Base-by-base conservation (phyloP, 2,113 vertebrate genomes). In the Phainopepla nitens region DNA sequence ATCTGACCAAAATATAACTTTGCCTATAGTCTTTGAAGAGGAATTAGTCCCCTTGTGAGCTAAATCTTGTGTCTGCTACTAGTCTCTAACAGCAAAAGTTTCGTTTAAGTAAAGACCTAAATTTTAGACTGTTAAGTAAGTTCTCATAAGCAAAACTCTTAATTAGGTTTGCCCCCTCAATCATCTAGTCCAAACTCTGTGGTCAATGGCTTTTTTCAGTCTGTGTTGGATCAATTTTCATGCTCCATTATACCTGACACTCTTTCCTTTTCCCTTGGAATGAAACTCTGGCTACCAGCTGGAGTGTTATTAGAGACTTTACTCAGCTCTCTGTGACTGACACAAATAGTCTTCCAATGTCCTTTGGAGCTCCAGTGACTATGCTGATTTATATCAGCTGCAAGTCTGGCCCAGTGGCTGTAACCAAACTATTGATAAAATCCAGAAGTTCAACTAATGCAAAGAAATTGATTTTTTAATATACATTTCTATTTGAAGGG, bases 401-500 rank as follows among this genome's bases (percentile, higher is more conserved):
- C 42, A 82, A 25, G 44, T 73, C 54, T 81, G 33, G 44, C 71
- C 66, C 39, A 19, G 39, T 4, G 31, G 62, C 78, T 89, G 39
- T 87, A 75, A 82, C 47, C 62, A 68, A 90, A 57, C 51, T 93
- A 83, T 54, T 31, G 56, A 80, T 75, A 92, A 95, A 95, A 88
- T 50, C 44, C 33, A 81, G 79, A 88, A 60, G 35, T 56, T 90
- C 82, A 94, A 58, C 29, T 73, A 94, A 90, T 86, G 64, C 79
- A 90, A 93, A 90, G 11, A 86, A 94, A 94, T 79, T 16, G 53
- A 73, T 87, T 91, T 93, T 94, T 85, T 36, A 96, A 92, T 79
- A 90, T 83, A 92, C 22, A 64, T 90, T 94, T 92, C 56, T 70
- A 3, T 88, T 90, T 90, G 90, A 96, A 95, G 79, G 90, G 91